phyloP scores from a whole-genome alignment of 2,888 invertebrate species.

The Acholoe squamosa region DNA sequence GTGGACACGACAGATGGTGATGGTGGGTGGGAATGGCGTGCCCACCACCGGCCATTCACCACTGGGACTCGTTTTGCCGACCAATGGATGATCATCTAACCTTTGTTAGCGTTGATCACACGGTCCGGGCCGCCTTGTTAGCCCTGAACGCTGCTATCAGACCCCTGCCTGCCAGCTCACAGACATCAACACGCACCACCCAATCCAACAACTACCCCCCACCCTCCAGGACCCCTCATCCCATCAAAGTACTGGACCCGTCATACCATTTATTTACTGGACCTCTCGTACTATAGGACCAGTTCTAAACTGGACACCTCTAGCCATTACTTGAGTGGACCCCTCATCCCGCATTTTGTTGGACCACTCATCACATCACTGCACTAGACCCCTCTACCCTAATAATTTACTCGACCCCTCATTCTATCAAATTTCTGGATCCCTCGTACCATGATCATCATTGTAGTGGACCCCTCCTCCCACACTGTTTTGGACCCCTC shows the following conservation, averaged over 20 bases:
- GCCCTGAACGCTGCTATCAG: not conserved
- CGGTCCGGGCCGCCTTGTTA: conserved; percentile 22
- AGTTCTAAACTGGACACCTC: too few relatives aligned
- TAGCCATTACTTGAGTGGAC: too few relatives aligned
- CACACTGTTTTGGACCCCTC: too few relatives aligned
- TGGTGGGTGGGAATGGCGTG: conserved; percentile 22
- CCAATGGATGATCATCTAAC: not conserved
- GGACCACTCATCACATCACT: too few relatives aligned
- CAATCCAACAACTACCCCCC: not conserved
- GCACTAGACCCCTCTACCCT: too few relatives aligned
- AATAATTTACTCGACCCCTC: too few relatives aligned
- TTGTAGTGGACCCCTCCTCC: too few relatives aligned
- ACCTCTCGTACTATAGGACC: too few relatives aligned
- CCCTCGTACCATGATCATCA: too few relatives aligned
- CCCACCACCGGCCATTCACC: not conserved
- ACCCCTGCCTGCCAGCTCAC: not conserved
- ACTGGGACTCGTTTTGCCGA: not conserved
- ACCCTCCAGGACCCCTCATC: not conserved
- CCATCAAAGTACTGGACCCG: not conserved
- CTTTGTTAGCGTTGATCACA: conserved; percentile 42
- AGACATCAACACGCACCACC: not conserved
- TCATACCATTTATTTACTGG: not conserved
- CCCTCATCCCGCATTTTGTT: too few relatives aligned
- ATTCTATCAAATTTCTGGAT: too few relatives aligned
- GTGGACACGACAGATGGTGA: conserved; percentile 30